Percentiles rank a stretch among this genome's conserved stretches.
Evolutionary conservation across 2,888 invertebrate genomes (phyloP).

Genomic region (Buathra laborator): DNA sequence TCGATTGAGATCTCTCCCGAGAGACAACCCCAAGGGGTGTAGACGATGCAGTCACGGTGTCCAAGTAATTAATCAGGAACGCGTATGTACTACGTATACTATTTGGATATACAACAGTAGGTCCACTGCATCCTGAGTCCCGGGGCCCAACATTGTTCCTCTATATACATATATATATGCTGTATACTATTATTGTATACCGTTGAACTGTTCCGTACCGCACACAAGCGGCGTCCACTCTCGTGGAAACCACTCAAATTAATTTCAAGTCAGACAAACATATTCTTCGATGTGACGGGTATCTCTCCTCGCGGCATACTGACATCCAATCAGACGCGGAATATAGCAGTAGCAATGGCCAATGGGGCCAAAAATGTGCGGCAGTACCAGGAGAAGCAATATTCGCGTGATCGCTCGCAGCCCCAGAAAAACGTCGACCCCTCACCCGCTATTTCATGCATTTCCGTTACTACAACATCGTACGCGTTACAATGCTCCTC

Average conservation of each 20-base stretch:
- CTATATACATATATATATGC: conserved; percentile 3
- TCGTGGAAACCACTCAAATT: conserved; percentile 84
- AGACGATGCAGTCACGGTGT: conserved; percentile 70
- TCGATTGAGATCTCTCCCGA: conserved; percentile 68
- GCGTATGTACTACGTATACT: conserved; percentile 58
- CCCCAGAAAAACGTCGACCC: conserved; percentile 48
- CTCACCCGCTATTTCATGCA: conserved; percentile 79
- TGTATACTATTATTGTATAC: conserved; percentile 17
- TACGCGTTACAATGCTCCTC: conserved; percentile 77
- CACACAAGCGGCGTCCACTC: conserved; percentile 57
- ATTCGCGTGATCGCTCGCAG: conserved; percentile 41
- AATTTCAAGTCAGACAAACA: conserved; percentile 83
- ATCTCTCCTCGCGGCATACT: conserved; percentile 69
- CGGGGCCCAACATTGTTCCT: conserved; percentile 22
- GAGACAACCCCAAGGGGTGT: conserved; percentile 68
- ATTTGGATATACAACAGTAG: conserved; percentile 48
- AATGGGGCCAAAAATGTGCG: conserved; percentile 4
- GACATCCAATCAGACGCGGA: conserved; percentile 80
- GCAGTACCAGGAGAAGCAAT: conserved; percentile 23
- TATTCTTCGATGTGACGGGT: conserved; percentile 81
- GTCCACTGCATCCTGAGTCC: conserved; percentile 31
- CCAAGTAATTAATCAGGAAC: conserved; percentile 78
- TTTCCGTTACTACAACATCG: conserved; percentile 81
- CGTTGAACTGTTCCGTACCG: background rate
- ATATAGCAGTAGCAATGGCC: conserved; percentile 29